These are phyloP conservation scores for Zophobas morio DNA, from an alignment of 1,140 invertebrate genomes.

Conservation along the genomic window DNA sequence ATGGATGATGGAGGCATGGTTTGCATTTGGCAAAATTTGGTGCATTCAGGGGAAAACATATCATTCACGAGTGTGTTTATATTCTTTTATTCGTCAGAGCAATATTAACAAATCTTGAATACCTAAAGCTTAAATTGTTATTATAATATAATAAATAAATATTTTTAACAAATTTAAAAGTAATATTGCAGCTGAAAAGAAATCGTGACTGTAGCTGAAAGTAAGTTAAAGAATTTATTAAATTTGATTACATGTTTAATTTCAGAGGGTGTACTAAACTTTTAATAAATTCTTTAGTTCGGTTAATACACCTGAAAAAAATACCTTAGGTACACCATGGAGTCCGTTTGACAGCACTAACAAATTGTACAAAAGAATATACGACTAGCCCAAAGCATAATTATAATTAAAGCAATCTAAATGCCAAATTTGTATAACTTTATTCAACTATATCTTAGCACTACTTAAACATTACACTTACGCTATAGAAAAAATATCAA, in stretches of 20 bases:
- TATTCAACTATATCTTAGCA: slow-evolving; percentile 45
- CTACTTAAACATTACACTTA: slow-evolving; percentile 42
- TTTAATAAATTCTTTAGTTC: slow-evolving; percentile 32
- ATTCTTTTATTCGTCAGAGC: slow-evolving; percentile 43
- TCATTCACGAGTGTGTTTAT: neutral
- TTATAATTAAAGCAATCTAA: slow-evolving; percentile 47
- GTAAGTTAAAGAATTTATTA: slow-evolving; percentile 24
- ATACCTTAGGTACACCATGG: slow-evolving; percentile 46
- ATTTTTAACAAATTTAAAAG: slow-evolving; percentile 44
- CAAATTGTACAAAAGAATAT: slow-evolving; percentile 51
- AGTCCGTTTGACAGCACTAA: slow-evolving; percentile 24
- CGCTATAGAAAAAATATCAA: slow-evolving; percentile 53
- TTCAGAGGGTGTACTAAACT: neutral
- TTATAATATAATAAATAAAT: slow-evolving; percentile 42
- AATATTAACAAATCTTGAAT: slow-evolving; percentile 48
- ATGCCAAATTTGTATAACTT: slow-evolving; percentile 45
- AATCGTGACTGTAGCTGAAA: slow-evolving; percentile 1
- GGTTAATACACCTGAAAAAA: slow-evolving; percentile 34
- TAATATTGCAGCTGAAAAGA: slow-evolving; percentile 33
- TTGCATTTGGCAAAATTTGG: too few relatives aligned
- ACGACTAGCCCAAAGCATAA: slow-evolving; percentile 60
- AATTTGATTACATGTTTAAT: slow-evolving; percentile 26
- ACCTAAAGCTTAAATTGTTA: slow-evolving; percentile 48
- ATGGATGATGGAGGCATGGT: too few relatives aligned
- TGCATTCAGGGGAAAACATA: neutral